Evolutionary conservation across 2,797 vertebrate species (phyloP), one percentile per base, ranked within the genome.

Genomic region (Notolabrus celidotus): DNA sequence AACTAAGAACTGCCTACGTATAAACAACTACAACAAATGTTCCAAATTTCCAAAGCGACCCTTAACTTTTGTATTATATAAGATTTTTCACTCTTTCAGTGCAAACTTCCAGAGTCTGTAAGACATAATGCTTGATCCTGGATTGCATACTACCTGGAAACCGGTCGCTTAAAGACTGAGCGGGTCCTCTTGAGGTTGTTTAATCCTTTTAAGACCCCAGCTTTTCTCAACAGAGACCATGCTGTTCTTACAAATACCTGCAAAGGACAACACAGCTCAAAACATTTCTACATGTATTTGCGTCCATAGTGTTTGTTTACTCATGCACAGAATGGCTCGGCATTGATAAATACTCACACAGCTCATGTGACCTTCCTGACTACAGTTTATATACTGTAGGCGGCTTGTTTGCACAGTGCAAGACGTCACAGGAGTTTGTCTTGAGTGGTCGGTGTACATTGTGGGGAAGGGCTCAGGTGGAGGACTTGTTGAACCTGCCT

Each of bases 401-500:
- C 36, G 1, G 17, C 22, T 31, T 86, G 41, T 87, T 88, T 77
- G 50, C 65, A 41, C 65, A 72, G 51, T 9, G 9, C 15, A 7
- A 7, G 20, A 53, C 14, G 42, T 65, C 70, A 58, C 56, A 56
- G 16, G 39, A 38, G 47, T 64, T 49, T 55, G 46, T 38, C 17
- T 73, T 27, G 22, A 59, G 42, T 50, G 55, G 49, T 22, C 5
- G 63, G 67, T 74, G 54, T 74, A 20, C 61, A 16, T 61, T 70
- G 33, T 65, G 45, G 69, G 62, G 66, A 67, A 39, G 58, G 64
- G 71, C 67, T 46, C 17, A 3, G 39, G 56, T 61, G 34, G n/a
- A 41, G n/a, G 76, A 81, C 84, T 47, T 55, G 84, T 29, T 52
- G 22, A 83, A 89, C 88, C 81, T 80, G 86, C 80, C 75, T 63